Evolutionary conservation across 2,797 vertebrate species (phyloP), one percentile per base, ranked within the genome.

Genomic region (Protonibea diacanthus): DNA sequence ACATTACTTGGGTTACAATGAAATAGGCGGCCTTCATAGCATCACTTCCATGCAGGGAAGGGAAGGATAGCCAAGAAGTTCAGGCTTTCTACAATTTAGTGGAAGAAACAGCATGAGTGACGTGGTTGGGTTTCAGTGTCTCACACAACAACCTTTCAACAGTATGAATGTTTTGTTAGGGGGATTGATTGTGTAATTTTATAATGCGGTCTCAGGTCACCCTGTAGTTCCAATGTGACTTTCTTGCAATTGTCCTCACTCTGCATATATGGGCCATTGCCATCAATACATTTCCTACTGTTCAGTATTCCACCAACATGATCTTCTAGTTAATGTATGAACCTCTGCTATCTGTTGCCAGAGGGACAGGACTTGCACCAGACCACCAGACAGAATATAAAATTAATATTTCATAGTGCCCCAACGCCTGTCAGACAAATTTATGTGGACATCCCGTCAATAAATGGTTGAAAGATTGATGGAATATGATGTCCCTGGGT

Each of bases 401-500:
- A 93, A 94, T 94, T 82, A 92, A 95, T 94, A 95, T 94, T 95
- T 92, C 89, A 95, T 89, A 76, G 85, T 67, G 80, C 89, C 88
- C 88, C 81, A 89, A 81, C 49, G 56, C 74, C 87, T 64, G 72
- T 93, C 93, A 94, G 83, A 90, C 94, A 95, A 94, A 95, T 95
- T 89, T 88, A 88, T 94, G 91, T 93, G 86, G 94, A 95, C 93
- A 91, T 92, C 76, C 88, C 72, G 78, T 95, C 95, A 96, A 95
- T 95, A 95, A 88, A 82, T 88, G 87, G 83, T 78, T 93, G 90
- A 93, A 93, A 93, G 92, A 94, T 92, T 94, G 94, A 95, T 95
- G 86, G 88, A 91, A 88, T 92, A 88, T 93, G 85, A 92, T 93
- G 92, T 93, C 92, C 88, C 82, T 51, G 70, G 88, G 91, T 92